A percentile compares a stretch with the other conserved stretches of the same genome.
Conservation (phyloP, 1,140 invertebrate genomes). For the Eriosoma lanigerum region DNA sequence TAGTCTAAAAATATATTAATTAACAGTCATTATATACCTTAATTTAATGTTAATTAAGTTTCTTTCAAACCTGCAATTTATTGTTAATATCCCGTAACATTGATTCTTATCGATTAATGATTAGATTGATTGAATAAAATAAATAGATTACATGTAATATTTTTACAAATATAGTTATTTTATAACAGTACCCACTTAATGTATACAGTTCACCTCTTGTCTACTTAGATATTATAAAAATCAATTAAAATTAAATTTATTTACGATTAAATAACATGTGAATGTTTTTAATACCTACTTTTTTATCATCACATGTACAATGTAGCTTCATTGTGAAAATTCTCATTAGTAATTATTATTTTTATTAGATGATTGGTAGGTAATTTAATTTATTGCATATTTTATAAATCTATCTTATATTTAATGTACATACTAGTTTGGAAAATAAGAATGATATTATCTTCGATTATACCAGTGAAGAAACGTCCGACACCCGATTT, state of each 20-base stretch:
- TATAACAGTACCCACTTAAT: neutral
- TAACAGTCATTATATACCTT: neutral
- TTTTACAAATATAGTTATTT: neutral
- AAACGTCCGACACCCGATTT: too few species aligned
- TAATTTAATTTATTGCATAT: too few species aligned
- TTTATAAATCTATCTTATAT: too few species aligned
- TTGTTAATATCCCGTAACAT: neutral
- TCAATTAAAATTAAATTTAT: neutral
- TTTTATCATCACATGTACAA: too few species aligned
- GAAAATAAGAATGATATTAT: too few species aligned
- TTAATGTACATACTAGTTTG: too few species aligned
- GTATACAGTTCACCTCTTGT: too few species aligned
- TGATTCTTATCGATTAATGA: conserved; percentile 2
- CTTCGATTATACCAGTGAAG: neutral
- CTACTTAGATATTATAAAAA: neutral
- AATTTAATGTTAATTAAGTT: neutral
- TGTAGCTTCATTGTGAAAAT: too few species aligned
- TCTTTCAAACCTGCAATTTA: neutral
- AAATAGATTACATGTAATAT: neutral
- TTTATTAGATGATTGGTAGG: too few species aligned
- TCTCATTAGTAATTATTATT: too few species aligned
- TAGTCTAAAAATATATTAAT: neutral
- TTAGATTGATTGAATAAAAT: neutral
- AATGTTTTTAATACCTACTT: too few species aligned
- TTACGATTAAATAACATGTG: too few species aligned